Conservation (phyloP, 2,113 vertebrate genomes). For the Semnornis frantzii region DNA sequence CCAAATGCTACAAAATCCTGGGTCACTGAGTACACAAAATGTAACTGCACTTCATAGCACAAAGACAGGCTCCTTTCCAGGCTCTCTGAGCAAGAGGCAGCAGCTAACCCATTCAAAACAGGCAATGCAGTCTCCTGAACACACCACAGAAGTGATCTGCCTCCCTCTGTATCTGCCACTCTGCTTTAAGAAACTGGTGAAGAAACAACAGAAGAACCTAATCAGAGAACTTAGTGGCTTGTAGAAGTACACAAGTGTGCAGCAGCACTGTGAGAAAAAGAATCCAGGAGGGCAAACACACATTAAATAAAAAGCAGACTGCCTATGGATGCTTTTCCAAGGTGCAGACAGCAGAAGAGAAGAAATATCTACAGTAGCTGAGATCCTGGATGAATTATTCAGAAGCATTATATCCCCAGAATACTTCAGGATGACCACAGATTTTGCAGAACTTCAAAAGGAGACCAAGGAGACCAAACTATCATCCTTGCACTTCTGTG, state of each 20-base stretch:
- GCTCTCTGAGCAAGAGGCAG: not conserved
- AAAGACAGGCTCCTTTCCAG: not conserved
- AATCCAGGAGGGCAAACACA: not conserved
- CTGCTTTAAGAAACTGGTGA: not conserved
- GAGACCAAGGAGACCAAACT: not conserved
- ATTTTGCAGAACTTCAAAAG: not conserved
- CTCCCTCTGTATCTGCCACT: not conserved
- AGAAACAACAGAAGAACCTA: not conserved
- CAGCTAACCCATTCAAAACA: not conserved
- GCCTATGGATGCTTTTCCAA: not conserved
- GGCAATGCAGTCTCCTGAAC: not conserved
- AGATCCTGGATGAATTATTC: not conserved
- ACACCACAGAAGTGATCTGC: not conserved
- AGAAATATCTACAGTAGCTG: not conserved
- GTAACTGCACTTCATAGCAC: not conserved
- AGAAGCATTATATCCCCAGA: not conserved
- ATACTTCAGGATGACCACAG: not conserved
- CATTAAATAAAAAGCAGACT: not conserved
- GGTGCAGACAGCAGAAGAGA: not conserved
- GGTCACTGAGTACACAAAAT: slow-evolving; percentile 61
- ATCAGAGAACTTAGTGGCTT: not conserved
- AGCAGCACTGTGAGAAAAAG: not conserved
- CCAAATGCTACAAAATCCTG: slow-evolving; percentile 26
- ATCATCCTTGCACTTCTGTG: not conserved
- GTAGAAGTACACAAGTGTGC: not conserved